Evolutionary conservation across 2,113 vertebrate genomes (phyloP).

Genomic region (Alectura lathami): DNA sequence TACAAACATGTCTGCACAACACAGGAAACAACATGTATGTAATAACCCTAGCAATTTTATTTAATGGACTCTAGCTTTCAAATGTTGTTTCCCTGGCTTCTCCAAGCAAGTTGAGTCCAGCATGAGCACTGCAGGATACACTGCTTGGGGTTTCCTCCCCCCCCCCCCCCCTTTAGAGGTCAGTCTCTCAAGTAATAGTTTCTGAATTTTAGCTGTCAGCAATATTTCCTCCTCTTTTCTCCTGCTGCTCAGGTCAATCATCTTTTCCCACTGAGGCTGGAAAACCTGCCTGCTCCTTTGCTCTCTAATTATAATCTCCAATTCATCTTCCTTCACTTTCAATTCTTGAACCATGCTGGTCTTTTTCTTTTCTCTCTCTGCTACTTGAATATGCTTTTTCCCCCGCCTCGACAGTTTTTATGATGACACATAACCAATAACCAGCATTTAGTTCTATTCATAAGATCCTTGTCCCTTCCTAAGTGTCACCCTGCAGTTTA

Average conservation of each 20-base stretch:
- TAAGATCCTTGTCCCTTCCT: neutral
- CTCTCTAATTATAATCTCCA: slow-evolving; percentile 51
- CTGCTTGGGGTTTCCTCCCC: neutral
- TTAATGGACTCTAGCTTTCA: neutral
- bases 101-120: neutral
- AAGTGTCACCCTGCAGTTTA: neutral
- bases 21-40: neutral
- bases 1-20: neutral
- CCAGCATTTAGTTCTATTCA: neutral
- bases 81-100: neutral
- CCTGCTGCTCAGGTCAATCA: slow-evolving; percentile 56
- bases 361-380: neutral
- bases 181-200: slow-evolving; percentile 58
- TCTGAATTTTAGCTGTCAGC: slow-evolving; percentile 52
- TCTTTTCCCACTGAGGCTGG: slow-evolving; percentile 42
- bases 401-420: neutral
- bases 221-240: slow-evolving; percentile 64
- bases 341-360: neutral
- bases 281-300: slow-evolving; percentile 44
- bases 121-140: neutral
- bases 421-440: neutral
- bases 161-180: slow-evolving; percentile 20
- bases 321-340: slow-evolving; percentile 48
- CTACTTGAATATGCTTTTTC: neutral
- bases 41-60: neutral